Evolutionary conservation across 2,797 vertebrate species (phyloP).

Genomic region (Dallia pectoralis): DNA sequence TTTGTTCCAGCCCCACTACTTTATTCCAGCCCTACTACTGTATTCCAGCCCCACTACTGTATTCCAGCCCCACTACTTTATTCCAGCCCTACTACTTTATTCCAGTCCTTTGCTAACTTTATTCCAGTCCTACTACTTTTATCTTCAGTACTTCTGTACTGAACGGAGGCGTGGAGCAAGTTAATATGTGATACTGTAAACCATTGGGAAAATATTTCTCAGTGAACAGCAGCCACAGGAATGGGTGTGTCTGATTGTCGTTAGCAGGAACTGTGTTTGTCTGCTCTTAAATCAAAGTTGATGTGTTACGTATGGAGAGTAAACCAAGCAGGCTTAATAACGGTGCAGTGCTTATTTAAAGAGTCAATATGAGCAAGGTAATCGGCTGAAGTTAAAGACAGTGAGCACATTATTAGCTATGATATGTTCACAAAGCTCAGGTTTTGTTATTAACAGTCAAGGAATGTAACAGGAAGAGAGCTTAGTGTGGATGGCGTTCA

Average conservation of each 20-base stretch:
- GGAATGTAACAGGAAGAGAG: constrained; percentile 35
- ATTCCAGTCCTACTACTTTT: neutral
- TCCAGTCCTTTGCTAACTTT: no score
- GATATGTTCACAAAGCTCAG: neutral
- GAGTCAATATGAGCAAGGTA: no score
- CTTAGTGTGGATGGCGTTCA: neutral
- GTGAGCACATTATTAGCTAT: neutral
- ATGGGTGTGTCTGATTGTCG: constrained; percentile 41
- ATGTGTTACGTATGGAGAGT: neutral
- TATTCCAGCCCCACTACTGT: no score
- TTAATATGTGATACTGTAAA: neutral
- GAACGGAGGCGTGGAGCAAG: neutral
- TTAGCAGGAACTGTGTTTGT: constrained; percentile 19
- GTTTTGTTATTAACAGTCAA: neutral
- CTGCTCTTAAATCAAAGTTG: neutral
- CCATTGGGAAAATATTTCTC: constrained; percentile 12
- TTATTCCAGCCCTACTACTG: neutral
- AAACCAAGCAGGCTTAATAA: no score
- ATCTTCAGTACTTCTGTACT: neutral
- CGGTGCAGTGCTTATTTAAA: no score
- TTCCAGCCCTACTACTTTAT: neutral
- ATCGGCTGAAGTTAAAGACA: no score
- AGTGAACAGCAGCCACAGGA: neutral
- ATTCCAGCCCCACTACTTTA: neutral
- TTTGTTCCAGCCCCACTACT: neutral